phyloP scores from a whole-genome alignment of 2,888 invertebrate species.

The Saturnia pavonia region DNA sequence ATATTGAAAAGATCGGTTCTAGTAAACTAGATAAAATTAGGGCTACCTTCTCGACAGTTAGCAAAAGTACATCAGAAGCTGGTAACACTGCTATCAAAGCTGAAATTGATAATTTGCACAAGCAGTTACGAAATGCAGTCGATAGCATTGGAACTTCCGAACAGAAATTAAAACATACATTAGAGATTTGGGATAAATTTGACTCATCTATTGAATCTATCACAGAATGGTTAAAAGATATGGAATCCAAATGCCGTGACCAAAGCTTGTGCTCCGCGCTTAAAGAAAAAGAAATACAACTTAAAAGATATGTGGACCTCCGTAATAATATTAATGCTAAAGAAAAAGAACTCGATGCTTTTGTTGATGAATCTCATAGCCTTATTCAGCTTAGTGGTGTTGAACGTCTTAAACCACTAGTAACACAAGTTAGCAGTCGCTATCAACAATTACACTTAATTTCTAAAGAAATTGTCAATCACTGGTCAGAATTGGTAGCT shows the following conservation, averaged over 20 bases:
- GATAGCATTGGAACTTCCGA: slow-evolving; percentile 85
- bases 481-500: slow-evolving; percentile 91
- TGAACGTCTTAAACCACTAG: slow-evolving; percentile 91
- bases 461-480: slow-evolving; percentile 92
- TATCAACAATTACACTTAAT: slow-evolving; percentile 90
- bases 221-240: slow-evolving; percentile 92
- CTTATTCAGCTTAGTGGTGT: slow-evolving; percentile 92
- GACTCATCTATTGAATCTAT: slow-evolving; percentile 90
- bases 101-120: slow-evolving; percentile 87
- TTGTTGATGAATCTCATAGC: slow-evolving; percentile 94
- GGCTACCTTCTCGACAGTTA: slow-evolving; percentile 84
- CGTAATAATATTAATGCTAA: slow-evolving; percentile 89
- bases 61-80: slow-evolving; percentile 90
- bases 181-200: slow-evolving; percentile 93
- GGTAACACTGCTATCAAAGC: slow-evolving; percentile 88
- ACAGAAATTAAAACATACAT: slow-evolving; percentile 87
- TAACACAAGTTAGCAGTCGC: slow-evolving; percentile 94
- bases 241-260: slow-evolving; percentile 92
- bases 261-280: slow-evolving; percentile 91
- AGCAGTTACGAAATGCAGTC: slow-evolving; percentile 85
- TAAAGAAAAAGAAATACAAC: slow-evolving; percentile 89
- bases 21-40: slow-evolving; percentile 86
- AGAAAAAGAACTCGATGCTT: slow-evolving; percentile 93
- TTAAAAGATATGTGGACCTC: slow-evolving; percentile 87
- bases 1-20: slow-evolving; percentile 84